These are phyloP conservation scores for Condylura cristata DNA, from an alignment of 2,113 vertebrate genomes.

Conservation along the genomic window DNA sequence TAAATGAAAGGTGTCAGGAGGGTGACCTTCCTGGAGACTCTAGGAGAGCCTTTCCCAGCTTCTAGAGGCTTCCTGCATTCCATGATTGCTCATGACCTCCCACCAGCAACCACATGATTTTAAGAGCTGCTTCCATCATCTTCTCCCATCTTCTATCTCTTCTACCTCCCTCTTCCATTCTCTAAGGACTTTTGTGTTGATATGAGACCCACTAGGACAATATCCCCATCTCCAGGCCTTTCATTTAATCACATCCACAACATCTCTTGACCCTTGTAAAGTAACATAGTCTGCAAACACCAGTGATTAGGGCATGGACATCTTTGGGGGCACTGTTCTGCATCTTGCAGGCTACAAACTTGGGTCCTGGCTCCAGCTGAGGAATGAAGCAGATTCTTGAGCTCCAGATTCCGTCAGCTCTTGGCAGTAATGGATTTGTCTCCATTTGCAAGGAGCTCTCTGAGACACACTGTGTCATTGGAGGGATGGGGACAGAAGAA, in stretches of 20 bases:
- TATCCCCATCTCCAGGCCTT: slow-evolving; percentile 9
- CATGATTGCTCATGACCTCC: background rate
- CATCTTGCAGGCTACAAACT: slow-evolving; percentile 7
- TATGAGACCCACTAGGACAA: background rate
- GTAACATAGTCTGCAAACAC: background rate
- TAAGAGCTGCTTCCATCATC: background rate
- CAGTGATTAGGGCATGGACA: background rate
- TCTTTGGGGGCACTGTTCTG: background rate
- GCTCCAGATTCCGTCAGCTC: background rate
- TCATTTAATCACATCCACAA: slow-evolving; percentile 33
- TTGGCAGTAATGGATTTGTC: slow-evolving; percentile 14
- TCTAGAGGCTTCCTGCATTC: background rate
- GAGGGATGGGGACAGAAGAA: background rate
- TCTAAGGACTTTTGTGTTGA: background rate
- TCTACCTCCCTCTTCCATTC: background rate
- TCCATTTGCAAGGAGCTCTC: background rate
- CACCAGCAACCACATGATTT: background rate
- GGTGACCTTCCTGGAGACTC: background rate
- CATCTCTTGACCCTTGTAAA: background rate
- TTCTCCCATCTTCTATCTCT: background rate
- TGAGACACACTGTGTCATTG: background rate
- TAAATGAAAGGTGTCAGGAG: background rate
- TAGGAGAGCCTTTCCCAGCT: background rate
- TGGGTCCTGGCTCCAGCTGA: slow-evolving; percentile 14
- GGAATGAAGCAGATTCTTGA: background rate